Base-by-base conservation (phyloP, 2,113 vertebrate species). In the Peromyscus leucopus region DNA sequence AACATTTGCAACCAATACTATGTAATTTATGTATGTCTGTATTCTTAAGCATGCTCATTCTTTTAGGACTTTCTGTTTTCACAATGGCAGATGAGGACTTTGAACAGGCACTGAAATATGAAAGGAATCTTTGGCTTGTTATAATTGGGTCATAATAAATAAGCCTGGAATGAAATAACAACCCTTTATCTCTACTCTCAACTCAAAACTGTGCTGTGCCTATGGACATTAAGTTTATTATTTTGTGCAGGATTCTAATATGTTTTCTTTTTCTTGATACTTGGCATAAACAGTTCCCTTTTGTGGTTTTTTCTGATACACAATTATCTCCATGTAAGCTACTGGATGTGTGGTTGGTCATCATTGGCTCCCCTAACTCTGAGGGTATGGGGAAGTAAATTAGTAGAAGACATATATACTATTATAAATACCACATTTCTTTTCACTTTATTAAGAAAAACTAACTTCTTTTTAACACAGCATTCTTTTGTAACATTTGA, bases 131-230 rank as follows among this genome's bases (percentile, higher is more conserved):
- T 85, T 71, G 31, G 6, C 31, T 55, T 7, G 1, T 65, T 51
- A 78, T 31, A 57, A 48, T 39, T 55, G 8, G 3, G 0, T 76
- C 39, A 48, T 22, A 67, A 31, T 82, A 59, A 86, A 71, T 85
- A 46, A n/a, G 13, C 21, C 21, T 31, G 33, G 42, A 48, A 33
- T 75, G 19, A 61, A 7, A 75, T 22, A 3, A 19, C 6, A 51
- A 24, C 48, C 0, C 2, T 46, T 5, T 33, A 6, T 0, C 63
- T 82, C 17, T 1, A 4, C 11, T n/a, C n/a, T n/a, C 15, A 36
- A 15, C 39, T 16, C 1, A 24, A 55, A 13, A 7, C n/a, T 61
- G 2, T 51, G 9, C 46, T 33, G 0, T 51, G 7, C 55, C 55
- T 76, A 24, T 88, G 22, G n/a, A 33, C 11, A 42, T 31, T n/a